Conservation (phyloP, 2,797 vertebrate species). For the Sebastes kiyomatsui region DNA sequence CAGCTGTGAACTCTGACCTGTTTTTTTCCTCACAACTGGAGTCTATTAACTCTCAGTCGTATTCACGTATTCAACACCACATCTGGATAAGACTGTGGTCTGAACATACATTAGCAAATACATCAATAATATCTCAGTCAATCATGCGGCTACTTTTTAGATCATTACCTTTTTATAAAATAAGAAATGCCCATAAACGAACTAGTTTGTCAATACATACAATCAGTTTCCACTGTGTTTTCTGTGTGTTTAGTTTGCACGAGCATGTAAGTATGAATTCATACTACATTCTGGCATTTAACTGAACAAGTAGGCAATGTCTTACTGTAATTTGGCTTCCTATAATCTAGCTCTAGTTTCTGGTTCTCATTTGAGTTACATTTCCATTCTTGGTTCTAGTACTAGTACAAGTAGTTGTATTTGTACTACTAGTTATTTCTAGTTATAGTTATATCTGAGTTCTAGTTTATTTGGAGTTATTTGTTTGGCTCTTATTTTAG, state of each 20-base stretch:
- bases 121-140: neutral
- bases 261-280: neutral
- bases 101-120: neutral
- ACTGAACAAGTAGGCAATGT: neutral
- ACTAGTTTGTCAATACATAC: neutral
- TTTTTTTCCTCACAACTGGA: conserved; percentile 1
- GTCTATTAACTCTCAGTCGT: neutral
- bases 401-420: neutral
- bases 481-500: neutral
- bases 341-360: neutral
- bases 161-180: neutral
- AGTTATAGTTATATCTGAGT: neutral
- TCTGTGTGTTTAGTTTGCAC: neutral
- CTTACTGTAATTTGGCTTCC: neutral
- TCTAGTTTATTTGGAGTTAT: neutral
- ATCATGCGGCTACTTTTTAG: neutral
- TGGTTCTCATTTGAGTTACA: neutral
- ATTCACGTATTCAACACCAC: neutral
- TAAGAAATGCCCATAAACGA: neutral
- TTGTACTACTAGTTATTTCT: neutral
- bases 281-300: neutral
- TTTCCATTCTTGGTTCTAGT: neutral
- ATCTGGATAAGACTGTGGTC: neutral
- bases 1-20: conserved; percentile 36
- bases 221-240: neutral